These are phyloP conservation scores for Tetramorium alpestre DNA, from an alignment of 1,140 invertebrate genomes.

Conservation along the genomic window DNA sequence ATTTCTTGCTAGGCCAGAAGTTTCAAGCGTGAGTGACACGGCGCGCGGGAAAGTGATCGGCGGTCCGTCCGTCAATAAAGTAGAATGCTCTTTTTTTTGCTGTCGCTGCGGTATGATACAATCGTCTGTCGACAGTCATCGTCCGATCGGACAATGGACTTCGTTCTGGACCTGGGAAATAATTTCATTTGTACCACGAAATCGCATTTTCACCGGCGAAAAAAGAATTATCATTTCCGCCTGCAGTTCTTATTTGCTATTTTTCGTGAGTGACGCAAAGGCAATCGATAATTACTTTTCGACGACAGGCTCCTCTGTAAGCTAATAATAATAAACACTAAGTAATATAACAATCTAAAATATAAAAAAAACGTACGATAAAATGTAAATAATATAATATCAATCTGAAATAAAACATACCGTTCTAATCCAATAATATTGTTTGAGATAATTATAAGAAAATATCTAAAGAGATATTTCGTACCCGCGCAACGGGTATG, in stretches of 20 bases:
- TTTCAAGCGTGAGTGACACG: conserved; percentile 38
- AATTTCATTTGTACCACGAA: conserved; percentile 47
- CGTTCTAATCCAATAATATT: neutral
- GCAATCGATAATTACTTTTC: neutral
- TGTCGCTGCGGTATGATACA: conserved; percentile 51
- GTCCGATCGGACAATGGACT: conserved; percentile 59
- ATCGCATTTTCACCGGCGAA: conserved; percentile 5
- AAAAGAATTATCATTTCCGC: conserved; percentile 28
- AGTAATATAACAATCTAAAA: neutral
- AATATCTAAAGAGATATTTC: no score
- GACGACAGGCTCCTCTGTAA: neutral
- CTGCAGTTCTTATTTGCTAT: neutral
- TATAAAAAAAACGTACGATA: neutral
- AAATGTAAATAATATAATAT: neutral
- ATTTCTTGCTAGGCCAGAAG: conserved; percentile 40
- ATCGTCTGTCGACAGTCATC: conserved; percentile 50
- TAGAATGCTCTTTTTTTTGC: conserved; percentile 12
- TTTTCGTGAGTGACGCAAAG: conserved; percentile 13
- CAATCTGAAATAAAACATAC: neutral
- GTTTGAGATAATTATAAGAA: neutral
- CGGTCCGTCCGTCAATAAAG: conserved; percentile 45
- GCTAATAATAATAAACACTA: neutral
- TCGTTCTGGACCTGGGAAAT: conserved; percentile 19
- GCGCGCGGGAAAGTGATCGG: conserved; percentile 33
- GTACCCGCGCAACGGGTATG: neutral